These are phyloP conservation scores for Meliscaeva auricollis DNA, from an alignment of 2,888 invertebrate genomes.

Conservation along the genomic window DNA sequence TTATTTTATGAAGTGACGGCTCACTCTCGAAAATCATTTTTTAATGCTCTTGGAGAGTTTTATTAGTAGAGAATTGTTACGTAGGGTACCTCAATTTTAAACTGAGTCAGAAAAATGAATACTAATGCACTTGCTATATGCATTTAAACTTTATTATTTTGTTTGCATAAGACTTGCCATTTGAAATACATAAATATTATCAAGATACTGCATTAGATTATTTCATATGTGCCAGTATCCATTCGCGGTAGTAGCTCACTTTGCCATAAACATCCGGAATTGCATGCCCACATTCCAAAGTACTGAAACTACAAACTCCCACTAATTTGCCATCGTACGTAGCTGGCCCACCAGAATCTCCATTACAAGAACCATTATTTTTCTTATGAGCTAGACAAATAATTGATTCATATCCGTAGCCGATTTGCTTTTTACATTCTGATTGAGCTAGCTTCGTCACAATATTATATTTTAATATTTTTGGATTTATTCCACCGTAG, in stretches of 20 bases:
- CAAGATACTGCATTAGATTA: no score
- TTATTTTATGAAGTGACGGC: no score
- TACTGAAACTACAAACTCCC: constrained; percentile 81
- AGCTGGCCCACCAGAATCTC: constrained; percentile 83
- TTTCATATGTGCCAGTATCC: constrained; percentile 42
- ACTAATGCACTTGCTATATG: no score
- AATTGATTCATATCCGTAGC: neutral
- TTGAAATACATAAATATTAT: no score
- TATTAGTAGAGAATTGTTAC: no score
- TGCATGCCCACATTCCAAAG: constrained; percentile 79
- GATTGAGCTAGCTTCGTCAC: constrained; percentile 56
- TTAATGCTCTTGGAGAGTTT: no score
- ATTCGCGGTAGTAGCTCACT: constrained; percentile 67
- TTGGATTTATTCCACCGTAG: constrained; percentile 77
- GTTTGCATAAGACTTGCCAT: no score
- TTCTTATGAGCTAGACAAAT: constrained; percentile 79
- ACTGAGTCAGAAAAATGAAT: no score
- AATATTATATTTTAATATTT: constrained; percentile 78
- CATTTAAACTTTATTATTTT: no score
- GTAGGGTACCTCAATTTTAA: no score
- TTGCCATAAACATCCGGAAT: constrained; percentile 82
- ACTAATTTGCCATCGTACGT: constrained; percentile 78
- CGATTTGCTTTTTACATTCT: neutral
- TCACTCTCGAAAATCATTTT: no score
- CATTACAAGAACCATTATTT: constrained; percentile 80